Conservation (phyloP, 2,113 vertebrate species). For the Bostrychus sinensis region DNA sequence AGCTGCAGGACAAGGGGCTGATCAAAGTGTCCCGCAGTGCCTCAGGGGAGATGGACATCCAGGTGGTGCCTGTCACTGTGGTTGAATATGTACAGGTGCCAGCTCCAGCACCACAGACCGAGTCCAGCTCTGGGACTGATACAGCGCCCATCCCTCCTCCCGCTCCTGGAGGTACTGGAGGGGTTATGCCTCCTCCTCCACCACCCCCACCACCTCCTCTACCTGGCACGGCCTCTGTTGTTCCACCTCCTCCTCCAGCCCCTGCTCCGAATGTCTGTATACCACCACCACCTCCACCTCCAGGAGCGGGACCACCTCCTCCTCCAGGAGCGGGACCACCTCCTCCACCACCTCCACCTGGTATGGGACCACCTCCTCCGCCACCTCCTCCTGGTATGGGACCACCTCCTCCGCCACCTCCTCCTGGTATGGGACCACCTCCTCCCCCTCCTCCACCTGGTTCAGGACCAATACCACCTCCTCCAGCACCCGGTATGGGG, state of each 20-base stretch:
- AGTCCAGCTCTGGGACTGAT: conserved; percentile 1
- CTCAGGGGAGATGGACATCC: conserved; percentile 83
- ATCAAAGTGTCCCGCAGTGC: conserved; percentile 83
- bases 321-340: conserved; percentile 33
- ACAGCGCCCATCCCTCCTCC: conserved; percentile 37
- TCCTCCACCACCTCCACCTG: conserved; percentile 43
- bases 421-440: conserved; percentile 45
- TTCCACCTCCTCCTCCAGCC: conserved; percentile 22
- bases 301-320: background rate
- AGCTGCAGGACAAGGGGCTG: conserved; percentile 89
- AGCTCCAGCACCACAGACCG: background rate
- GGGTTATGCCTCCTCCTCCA: conserved; percentile 14
- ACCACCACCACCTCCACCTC: conserved; percentile 50
- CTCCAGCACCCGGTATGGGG: conserved; percentile 28
- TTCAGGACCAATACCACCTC: conserved; percentile 39
- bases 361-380: conserved; percentile 48
- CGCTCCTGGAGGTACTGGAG: conserved; percentile 6
- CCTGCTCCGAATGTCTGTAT: conserved; percentile 35
- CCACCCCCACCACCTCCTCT: conserved; percentile 27
- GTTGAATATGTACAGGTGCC: conserved; percentile 56
- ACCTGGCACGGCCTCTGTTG: background rate
- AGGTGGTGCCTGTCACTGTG: conserved; percentile 84
- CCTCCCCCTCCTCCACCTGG: conserved; percentile 5
- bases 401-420: conserved; percentile 58
- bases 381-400: conserved; percentile 38